phyloP scores from a whole-genome alignment of 1,140 invertebrate genomes.

The Cherax destructor region DNA sequence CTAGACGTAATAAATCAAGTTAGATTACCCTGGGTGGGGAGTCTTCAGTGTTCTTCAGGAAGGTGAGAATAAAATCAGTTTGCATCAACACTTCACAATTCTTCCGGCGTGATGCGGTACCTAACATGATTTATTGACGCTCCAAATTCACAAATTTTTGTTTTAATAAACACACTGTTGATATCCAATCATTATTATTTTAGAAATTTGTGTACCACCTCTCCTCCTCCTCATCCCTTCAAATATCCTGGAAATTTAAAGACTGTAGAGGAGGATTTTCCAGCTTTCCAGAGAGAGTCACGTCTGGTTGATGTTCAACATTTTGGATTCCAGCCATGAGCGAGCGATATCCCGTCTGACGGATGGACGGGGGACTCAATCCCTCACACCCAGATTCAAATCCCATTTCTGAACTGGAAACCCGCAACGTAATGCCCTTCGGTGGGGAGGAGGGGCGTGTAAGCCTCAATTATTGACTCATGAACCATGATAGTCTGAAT shows the following conservation, averaged over 20 bases:
- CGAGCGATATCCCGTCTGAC: conserved; percentile 15
- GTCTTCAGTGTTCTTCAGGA: neutral
- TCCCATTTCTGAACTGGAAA: conserved; percentile 37
- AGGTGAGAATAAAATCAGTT: neutral
- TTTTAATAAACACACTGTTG: too few relatives aligned
- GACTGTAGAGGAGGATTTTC: neutral
- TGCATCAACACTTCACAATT: too few relatives aligned
- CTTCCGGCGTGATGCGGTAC: too few relatives aligned
- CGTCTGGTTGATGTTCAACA: conserved; percentile 11
- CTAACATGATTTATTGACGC: too few relatives aligned
- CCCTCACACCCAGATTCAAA: conserved; percentile 21
- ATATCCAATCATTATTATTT: too few relatives aligned
- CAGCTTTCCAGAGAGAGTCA: neutral
- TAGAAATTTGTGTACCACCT: too few relatives aligned
- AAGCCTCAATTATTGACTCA: conserved; percentile 41
- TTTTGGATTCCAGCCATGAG: conserved; percentile 46
- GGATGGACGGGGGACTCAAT: conserved; percentile 19
- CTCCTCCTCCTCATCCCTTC: too few relatives aligned
- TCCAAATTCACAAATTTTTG: too few relatives aligned
- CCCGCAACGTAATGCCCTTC: conserved; percentile 5
- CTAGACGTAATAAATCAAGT: neutral
- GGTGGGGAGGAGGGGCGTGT: neutral
- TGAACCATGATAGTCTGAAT: conserved; percentile 17
- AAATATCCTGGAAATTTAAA: neutral
- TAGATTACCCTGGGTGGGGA: neutral